These are phyloP conservation scores for Myoxocephalus aenaeus DNA, from an alignment of 2,797 vertebrate species.

Conservation along the genomic window DNA sequence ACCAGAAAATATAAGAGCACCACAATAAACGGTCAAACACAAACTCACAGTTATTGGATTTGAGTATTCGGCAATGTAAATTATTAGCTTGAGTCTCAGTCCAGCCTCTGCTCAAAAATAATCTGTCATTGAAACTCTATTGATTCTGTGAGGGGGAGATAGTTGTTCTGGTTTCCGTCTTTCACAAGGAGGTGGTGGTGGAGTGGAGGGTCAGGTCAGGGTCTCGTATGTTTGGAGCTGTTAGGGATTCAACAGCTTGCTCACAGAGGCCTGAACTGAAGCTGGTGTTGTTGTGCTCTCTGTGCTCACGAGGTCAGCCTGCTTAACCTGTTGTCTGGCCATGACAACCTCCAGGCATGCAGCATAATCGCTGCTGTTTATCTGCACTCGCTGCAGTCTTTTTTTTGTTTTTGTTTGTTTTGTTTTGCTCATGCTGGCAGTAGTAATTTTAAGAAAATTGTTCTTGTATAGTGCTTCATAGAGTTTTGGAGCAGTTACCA, in stretches of 20 bases:
- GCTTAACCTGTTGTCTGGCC: constrained; percentile 18
- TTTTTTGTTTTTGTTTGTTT: background rate
- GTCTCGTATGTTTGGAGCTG: constrained; percentile 32
- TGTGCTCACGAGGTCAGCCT: constrained; percentile 11
- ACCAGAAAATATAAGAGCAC: background rate
- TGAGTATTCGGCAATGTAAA: background rate
- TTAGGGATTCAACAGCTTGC: constrained; percentile 54
- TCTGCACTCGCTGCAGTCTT: background rate
- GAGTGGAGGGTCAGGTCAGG: constrained; percentile 41
- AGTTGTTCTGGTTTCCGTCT: background rate
- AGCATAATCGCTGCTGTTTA: constrained; percentile 3
- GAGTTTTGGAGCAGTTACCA: background rate
- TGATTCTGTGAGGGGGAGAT: background rate
- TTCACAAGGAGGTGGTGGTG: constrained; percentile 20
- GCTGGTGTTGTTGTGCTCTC: background rate
- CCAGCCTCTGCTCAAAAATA: background rate
- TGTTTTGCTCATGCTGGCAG: background rate
- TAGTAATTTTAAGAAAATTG: background rate
- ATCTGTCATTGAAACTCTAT: background rate
- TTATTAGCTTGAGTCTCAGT: background rate
- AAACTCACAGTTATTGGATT: too few relatives aligned
- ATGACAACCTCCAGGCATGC: background rate
- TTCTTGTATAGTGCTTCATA: background rate
- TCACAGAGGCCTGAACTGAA: constrained; percentile 38
- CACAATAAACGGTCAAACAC: background rate